Conservation (phyloP, 1,140 invertebrate genomes). For the Brachionus sp. region DNA sequence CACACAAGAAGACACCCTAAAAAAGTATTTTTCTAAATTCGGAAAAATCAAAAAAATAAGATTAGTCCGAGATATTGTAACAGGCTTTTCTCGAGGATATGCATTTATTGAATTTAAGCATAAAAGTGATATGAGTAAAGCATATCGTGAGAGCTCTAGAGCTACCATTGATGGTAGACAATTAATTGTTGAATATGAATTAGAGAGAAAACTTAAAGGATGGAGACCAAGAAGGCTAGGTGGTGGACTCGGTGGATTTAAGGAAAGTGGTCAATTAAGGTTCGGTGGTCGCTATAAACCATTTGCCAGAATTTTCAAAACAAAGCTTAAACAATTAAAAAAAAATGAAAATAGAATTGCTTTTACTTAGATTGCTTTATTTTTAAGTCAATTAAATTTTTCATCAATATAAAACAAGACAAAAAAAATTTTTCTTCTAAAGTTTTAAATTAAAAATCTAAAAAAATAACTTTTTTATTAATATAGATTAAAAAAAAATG, state of each 20-base stretch:
- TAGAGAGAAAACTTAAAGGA: slow-evolving; percentile 65
- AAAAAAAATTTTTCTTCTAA: background rate
- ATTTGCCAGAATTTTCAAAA: slow-evolving; percentile 55
- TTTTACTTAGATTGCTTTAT: background rate
- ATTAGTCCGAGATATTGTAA: slow-evolving; percentile 74
- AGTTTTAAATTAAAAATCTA: too few species aligned
- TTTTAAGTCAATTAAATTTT: background rate
- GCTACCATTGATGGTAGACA: slow-evolving; percentile 64
- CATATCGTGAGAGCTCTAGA: background rate
- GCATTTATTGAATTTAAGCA: slow-evolving; percentile 75
- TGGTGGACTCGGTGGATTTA: slow-evolving; percentile 79
- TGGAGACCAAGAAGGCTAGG: slow-evolving; percentile 80
- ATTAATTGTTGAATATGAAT: slow-evolving; percentile 64
- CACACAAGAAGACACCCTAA: slow-evolving; percentile 64
- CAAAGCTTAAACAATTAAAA: background rate
- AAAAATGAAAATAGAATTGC: too few species aligned
- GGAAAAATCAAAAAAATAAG: slow-evolving; percentile 67
- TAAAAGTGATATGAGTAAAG: slow-evolving; percentile 5
- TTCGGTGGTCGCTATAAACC: slow-evolving; percentile 77
- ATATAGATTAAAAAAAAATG: background rate
- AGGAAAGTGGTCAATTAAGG: slow-evolving; percentile 79
- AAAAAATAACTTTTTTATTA: background rate
- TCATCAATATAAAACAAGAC: background rate
- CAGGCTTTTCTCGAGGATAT: slow-evolving; percentile 75
- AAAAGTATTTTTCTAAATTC: slow-evolving; percentile 53